Base-by-base conservation (phyloP, 1,140 invertebrate species). In the Drosophila arawakana region DNA sequence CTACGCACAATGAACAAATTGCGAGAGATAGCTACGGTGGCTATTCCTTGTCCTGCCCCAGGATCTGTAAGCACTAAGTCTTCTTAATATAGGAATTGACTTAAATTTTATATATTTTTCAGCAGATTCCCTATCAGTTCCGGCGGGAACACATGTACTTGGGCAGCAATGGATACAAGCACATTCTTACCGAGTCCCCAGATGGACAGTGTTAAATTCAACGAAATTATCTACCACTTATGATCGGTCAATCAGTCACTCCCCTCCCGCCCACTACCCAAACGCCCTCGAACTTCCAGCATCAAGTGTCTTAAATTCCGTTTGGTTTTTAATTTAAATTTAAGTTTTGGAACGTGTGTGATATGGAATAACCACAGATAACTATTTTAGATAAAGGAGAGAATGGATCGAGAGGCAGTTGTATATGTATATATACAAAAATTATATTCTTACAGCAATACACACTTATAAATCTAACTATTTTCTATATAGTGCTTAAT, bases 101-200 rank as follows among this genome's bases (percentile, higher is more conserved):
- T 34, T 11, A 52, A 13, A 10, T 6, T n/a, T 30, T 15, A 8
- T 10, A 3, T 10, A 7, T 25, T 7, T 15, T 9, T 43, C 10
- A 47, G 0, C 37, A 91, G 91, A 78, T 92, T 47, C 91, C 91
- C 25, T 92, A 91, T 59, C 91, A 92, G 49, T 92, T 86, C 54
- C 79, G 90, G 18, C 73, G 85, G 7, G 91, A 92, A 65, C 91
- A 92, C 57, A 92, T 92, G 91, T 91, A 92, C 50, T 39, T 92
- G 46, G 91, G 91, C 59, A 92, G 91, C 67, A 91, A 91, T 77
- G 91, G 91, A 1, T 92, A 92, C 21, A 92, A 92, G 47, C 91
- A 92, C 61, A 91, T 92, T 37, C 73, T 92, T 15, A 86, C 90
- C 58, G 91, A 92, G 7, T 89, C 88, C 3, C 91, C 91, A 1